Evolutionary conservation across 2,113 vertebrate species (phyloP).

Genomic region (Muntiacus reevesi): DNA sequence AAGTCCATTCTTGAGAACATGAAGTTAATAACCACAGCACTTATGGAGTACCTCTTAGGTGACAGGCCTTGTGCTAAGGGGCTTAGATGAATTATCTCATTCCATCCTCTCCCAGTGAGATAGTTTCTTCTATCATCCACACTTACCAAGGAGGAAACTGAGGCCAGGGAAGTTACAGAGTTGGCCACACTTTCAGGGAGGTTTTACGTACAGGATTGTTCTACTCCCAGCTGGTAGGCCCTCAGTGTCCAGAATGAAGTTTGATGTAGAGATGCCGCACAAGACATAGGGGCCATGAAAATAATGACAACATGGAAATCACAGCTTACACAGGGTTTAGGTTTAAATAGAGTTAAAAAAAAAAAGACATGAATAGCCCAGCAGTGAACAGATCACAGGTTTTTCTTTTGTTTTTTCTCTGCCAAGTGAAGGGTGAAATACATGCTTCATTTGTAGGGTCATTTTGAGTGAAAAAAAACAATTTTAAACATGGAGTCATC

Average conservation of each 20-base stretch:
- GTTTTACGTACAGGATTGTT: not conserved
- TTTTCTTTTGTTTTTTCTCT: not conserved
- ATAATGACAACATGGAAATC: not conserved
- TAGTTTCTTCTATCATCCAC: not conserved
- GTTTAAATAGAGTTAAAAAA: not conserved
- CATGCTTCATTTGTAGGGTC: not conserved
- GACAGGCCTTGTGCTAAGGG: not conserved
- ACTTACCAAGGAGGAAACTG: not conserved
- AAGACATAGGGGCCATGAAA: not conserved
- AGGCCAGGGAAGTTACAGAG: not conserved
- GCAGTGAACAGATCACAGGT: not conserved
- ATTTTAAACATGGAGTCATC: not conserved
- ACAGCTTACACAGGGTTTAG: not conserved
- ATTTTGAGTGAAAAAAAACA: not conserved
- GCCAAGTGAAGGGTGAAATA: not conserved
- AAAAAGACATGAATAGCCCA: not conserved
- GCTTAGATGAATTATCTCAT: not conserved
- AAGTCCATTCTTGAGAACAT: not conserved
- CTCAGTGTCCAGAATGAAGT: accelerated
- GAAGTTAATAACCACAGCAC: not conserved
- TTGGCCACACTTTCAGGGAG: not conserved
- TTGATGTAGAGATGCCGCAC: not conserved
- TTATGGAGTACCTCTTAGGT: not conserved
- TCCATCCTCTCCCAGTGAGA: not conserved
- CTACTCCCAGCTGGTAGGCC: no score